Evolutionary conservation across 2,113 vertebrate species (phyloP).

Genomic region (Nothocercus nigrocapillus): DNA sequence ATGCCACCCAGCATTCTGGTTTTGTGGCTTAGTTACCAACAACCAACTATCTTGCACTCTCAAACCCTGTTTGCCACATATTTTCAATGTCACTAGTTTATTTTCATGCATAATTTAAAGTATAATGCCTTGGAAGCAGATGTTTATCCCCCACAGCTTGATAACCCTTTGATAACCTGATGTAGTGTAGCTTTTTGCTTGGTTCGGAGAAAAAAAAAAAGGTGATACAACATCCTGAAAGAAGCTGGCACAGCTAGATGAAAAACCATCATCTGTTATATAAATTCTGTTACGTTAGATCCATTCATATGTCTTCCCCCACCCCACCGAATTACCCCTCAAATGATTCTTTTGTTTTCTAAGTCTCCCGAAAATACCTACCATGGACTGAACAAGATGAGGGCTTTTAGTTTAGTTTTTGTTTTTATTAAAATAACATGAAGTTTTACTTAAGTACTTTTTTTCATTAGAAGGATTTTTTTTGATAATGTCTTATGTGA

Average conservation of each 20-base stretch:
- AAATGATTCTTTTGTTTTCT: not conserved
- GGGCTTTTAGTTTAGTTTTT: not conserved
- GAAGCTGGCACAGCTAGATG: not conserved
- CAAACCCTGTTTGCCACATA: rapidly evolving
- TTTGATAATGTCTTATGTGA: not conserved
- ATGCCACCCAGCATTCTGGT: not conserved
- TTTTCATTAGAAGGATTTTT: not conserved
- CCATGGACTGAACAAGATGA: not conserved
- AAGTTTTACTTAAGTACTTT: not conserved
- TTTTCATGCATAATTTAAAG: not conserved
- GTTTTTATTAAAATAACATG: not conserved
- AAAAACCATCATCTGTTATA: not conserved
- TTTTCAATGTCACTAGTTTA: not conserved
- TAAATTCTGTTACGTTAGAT: not conserved
- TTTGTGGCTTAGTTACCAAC: not conserved
- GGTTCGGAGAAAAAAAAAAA: not conserved
- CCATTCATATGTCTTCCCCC: not conserved
- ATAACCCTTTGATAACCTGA: not conserved
- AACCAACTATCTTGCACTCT: not conserved
- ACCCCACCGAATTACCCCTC: not conserved
- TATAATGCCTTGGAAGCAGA: not conserved
- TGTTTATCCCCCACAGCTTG: not conserved
- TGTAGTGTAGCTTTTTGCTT: not conserved
- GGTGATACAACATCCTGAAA: not conserved
- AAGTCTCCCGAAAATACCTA: not conserved